These are phyloP conservation scores for Acrocephalus arundinaceus DNA, from an alignment of 2,113 vertebrate genomes.

Conservation along the genomic window DNA sequence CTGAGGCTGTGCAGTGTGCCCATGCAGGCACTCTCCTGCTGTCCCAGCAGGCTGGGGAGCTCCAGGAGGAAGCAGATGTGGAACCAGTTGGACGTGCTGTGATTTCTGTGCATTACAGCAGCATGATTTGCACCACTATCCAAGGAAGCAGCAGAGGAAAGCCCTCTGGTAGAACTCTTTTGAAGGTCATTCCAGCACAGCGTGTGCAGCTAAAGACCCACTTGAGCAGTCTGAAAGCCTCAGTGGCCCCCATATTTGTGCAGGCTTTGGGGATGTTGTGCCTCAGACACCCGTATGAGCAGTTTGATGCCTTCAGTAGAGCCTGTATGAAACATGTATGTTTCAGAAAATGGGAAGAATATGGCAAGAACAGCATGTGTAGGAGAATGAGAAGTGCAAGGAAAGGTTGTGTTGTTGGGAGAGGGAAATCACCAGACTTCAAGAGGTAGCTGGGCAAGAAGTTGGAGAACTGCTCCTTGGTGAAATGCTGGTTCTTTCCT, in stretches of 20 bases:
- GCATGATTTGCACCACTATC: background rate
- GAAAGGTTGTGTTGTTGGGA: background rate
- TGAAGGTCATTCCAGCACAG: background rate
- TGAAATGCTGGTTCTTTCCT: background rate
- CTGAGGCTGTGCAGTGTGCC: background rate
- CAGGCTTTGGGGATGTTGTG: background rate
- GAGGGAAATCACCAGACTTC: too few species aligned
- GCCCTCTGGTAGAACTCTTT: background rate
- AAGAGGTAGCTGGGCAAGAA: background rate
- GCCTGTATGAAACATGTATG: background rate
- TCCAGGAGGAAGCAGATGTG: background rate
- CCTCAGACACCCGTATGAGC: background rate
- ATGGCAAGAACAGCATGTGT: background rate
- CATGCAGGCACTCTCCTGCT: background rate
- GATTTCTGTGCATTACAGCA: background rate
- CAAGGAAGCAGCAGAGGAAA: background rate
- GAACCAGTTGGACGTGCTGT: background rate
- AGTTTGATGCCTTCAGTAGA: background rate
- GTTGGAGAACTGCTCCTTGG: background rate
- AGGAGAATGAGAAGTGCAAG: background rate
- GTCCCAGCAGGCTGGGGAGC: background rate
- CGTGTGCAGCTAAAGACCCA: fast-evolving
- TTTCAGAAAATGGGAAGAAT: background rate
- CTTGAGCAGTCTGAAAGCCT: background rate
- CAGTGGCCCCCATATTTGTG: fast-evolving